phyloP scores from a whole-genome alignment of 2,888 invertebrate genomes.

The Dermolepida albohirtum region DNA sequence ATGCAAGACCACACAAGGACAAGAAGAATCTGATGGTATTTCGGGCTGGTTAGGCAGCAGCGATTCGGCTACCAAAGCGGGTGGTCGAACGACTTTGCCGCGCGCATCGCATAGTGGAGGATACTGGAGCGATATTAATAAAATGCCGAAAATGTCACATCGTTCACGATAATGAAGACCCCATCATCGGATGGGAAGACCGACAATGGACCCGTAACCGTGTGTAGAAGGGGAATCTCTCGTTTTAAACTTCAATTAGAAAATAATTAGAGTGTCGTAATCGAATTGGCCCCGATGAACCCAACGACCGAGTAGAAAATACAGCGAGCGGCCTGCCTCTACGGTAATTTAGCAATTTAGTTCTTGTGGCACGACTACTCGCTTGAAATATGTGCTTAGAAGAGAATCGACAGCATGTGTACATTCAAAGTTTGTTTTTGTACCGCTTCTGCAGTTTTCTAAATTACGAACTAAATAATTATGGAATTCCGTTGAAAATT shows the following conservation, averaged over 20 bases:
- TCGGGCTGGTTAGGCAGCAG: constrained; percentile 38
- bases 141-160: constrained; percentile 49
- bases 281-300: constrained; percentile 56
- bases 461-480: constrained; percentile 32
- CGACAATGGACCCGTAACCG: constrained; percentile 30
- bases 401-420: constrained; percentile 17
- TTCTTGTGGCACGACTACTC: constrained; percentile 53
- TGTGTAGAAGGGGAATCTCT: constrained; percentile 11
- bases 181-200: constrained; percentile 11
- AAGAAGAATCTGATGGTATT: constrained; percentile 37
- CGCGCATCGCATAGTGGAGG: constrained; percentile 40
- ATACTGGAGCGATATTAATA: constrained; percentile 45
- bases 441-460: constrained; percentile 16
- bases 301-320: constrained; percentile 45
- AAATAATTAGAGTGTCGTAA: constrained; percentile 57
- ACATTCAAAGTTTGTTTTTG: constrained; percentile 26
- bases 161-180: constrained; percentile 37
- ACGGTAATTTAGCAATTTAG: constrained; percentile 60
- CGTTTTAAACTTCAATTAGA: constrained; percentile 55
- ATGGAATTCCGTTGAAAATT: too few species aligned
- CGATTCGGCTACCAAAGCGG: constrained; percentile 42
- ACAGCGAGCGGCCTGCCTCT: constrained; percentile 45
- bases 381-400: constrained; percentile 34
- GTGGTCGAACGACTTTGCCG: constrained; percentile 45
- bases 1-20: constrained; percentile 33